These are phyloP conservation scores for Buphagus erythrorhynchus DNA, from an alignment of 2,797 vertebrate species.

Conservation along the genomic window DNA sequence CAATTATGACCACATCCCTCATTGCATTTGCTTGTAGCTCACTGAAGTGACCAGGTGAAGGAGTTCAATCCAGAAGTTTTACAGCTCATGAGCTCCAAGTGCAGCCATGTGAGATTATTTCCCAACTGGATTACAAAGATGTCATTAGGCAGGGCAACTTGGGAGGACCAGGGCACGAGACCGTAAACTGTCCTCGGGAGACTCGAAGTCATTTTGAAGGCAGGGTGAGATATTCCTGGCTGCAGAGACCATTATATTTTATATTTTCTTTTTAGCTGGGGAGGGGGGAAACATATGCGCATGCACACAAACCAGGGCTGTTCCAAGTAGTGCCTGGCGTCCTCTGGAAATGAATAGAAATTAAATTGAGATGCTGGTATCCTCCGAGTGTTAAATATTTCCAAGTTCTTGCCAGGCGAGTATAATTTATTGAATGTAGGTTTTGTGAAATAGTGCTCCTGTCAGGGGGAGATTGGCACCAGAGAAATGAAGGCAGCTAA, in stretches of 20 bases:
- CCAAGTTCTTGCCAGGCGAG: constrained; percentile 70
- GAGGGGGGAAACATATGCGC: not conserved
- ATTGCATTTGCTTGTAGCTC: constrained; percentile 35
- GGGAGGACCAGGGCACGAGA: constrained; percentile 63
- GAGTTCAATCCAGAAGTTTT: constrained; percentile 47
- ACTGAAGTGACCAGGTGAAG: constrained; percentile 60
- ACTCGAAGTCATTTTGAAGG: constrained; percentile 54
- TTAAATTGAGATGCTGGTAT: constrained; percentile 54
- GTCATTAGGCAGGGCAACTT: constrained; percentile 68
- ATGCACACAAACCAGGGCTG: constrained; percentile 15
- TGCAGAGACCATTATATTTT: not conserved
- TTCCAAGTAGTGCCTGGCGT: constrained; percentile 53
- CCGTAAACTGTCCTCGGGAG: constrained; percentile 67
- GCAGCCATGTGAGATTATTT: constrained; percentile 62
- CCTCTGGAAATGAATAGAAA: constrained; percentile 69
- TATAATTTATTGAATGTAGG: constrained; percentile 78
- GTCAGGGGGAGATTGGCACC: constrained; percentile 80
- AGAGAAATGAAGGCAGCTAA: constrained; percentile 80
- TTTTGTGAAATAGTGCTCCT: constrained; percentile 75
- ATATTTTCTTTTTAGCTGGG: not conserved
- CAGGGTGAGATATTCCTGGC: constrained; percentile 10
- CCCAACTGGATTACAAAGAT: constrained; percentile 75
- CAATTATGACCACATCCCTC: constrained; percentile 61
- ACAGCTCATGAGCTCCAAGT: constrained; percentile 45
- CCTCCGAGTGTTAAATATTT: constrained; percentile 66